Evolutionary conservation across 2,797 vertebrate species (phyloP).

Genomic region (Alcedo quadribrachys): DNA sequence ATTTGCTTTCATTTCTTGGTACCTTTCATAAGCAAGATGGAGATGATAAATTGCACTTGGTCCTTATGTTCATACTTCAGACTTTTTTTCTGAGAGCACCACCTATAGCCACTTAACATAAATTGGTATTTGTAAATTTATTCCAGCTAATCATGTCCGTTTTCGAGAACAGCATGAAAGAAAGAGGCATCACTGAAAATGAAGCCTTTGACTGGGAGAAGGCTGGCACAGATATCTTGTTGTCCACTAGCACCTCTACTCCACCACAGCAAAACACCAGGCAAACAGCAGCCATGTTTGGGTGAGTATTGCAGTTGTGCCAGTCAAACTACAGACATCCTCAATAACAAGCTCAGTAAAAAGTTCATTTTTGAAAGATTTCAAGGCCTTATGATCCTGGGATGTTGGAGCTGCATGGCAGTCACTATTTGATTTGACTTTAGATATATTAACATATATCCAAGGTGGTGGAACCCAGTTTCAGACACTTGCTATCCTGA

Average conservation of each 20-base stretch:
- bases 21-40: background rate
- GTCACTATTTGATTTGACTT: background rate
- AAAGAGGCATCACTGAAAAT: constrained; percentile 94
- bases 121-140: constrained; percentile 9
- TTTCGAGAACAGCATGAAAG: constrained; percentile 99
- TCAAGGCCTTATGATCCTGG: background rate
- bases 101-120: background rate
- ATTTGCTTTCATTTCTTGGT: background rate
- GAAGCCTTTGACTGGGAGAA: constrained; percentile 99
- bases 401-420: background rate
- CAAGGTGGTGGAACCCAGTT: background rate
- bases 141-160: constrained; percentile 97
- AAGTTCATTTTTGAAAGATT: background rate
- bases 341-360: background rate
- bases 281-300: constrained; percentile 94
- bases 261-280: constrained; percentile 94
- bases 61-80: background rate
- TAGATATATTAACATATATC: background rate
- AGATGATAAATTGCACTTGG: background rate
- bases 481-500: background rate
- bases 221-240: constrained; percentile 87
- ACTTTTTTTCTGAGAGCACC: background rate
- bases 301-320: constrained; percentile 78
- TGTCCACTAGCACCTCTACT: constrained; percentile 91
- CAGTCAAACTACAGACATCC: background rate